phyloP scores from a whole-genome alignment of 2,113 vertebrate genomes.

The Planiliza haematocheilus region DNA sequence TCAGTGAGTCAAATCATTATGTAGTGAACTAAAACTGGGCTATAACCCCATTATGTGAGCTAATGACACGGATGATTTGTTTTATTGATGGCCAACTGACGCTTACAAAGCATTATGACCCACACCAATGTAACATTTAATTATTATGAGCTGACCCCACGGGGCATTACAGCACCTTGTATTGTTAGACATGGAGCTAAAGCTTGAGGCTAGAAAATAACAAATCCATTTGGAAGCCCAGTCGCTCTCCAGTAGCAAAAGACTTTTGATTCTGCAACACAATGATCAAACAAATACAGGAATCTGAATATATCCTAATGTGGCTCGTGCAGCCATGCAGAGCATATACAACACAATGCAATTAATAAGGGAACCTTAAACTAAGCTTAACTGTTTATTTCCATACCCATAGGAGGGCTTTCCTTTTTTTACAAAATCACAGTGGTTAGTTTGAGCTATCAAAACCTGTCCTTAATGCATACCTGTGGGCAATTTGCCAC shows the following conservation, averaged over 20 bases:
- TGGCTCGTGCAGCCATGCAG: too few relatives aligned
- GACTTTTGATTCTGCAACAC: background rate
- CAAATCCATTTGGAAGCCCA: background rate
- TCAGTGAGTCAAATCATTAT: slow-evolving; percentile 9
- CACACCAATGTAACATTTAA: slow-evolving; percentile 47
- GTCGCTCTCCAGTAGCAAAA: background rate
- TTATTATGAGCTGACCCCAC: slow-evolving; percentile 39
- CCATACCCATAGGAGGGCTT: too few relatives aligned
- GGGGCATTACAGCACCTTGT: slow-evolving; percentile 4
- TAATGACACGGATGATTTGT: slow-evolving; percentile 58
- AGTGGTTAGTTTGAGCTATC: background rate
- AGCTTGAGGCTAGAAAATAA: slow-evolving; percentile 2
- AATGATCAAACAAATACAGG: background rate
- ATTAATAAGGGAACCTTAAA: background rate
- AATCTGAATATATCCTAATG: too few relatives aligned
- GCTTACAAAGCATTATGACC: slow-evolving; percentile 39
- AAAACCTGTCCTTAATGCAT: slow-evolving; percentile 19
- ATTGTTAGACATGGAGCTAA: background rate
- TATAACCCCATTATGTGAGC: slow-evolving; percentile 39
- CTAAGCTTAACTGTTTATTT: too few relatives aligned
- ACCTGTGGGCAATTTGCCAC: slow-evolving; percentile 51
- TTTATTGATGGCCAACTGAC: slow-evolving; percentile 55
- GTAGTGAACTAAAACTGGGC: slow-evolving; percentile 15
- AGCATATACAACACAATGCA: background rate
- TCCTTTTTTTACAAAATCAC: too few relatives aligned